A percentile compares a stretch with the other conserved stretches of the same genome.
phyloP scores from a whole-genome alignment of 1,140 invertebrate species.

The Maconellicoccus hirsutus region DNA sequence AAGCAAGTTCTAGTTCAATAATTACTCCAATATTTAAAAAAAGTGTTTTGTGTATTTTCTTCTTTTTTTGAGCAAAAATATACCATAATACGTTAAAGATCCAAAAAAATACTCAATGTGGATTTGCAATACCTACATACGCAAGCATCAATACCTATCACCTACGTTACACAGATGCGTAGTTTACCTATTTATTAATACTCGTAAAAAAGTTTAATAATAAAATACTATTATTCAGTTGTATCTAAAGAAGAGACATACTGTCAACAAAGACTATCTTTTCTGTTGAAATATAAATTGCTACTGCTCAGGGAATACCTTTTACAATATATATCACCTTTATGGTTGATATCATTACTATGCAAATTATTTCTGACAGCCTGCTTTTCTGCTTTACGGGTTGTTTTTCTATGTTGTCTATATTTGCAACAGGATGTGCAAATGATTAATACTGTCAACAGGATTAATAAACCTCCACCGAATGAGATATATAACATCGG shows the following conservation, averaged over 20 bases:
- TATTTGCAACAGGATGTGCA: slow-evolving; percentile 51
- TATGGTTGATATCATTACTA: slow-evolving; percentile 34
- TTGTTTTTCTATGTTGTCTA: slow-evolving; percentile 40
- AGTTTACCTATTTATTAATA: no score
- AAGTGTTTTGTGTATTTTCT: no score
- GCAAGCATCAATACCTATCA: no score
- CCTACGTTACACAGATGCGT: no score
- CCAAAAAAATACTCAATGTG: no score
- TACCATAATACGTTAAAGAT: no score
- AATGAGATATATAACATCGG: slow-evolving; percentile 51
- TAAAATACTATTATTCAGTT: slow-evolving; percentile 34
- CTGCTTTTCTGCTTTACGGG: slow-evolving; percentile 34
- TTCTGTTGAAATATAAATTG: slow-evolving; percentile 50
- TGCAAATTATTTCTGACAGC: neutral
- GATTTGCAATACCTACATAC: no score
- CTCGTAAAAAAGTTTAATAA: no score
- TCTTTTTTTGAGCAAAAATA: no score
- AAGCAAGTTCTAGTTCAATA: no score
- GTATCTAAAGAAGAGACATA: slow-evolving; percentile 49
- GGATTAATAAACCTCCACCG: slow-evolving; percentile 43
- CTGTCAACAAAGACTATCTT: slow-evolving; percentile 62
- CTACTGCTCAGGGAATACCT: slow-evolving; percentile 31
- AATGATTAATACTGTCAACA: slow-evolving; percentile 42
- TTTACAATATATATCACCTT: slow-evolving; percentile 35
- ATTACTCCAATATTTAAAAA: no score